phyloP scores from a whole-genome alignment of 2,888 invertebrate genomes.

The Phania funesta region DNA sequence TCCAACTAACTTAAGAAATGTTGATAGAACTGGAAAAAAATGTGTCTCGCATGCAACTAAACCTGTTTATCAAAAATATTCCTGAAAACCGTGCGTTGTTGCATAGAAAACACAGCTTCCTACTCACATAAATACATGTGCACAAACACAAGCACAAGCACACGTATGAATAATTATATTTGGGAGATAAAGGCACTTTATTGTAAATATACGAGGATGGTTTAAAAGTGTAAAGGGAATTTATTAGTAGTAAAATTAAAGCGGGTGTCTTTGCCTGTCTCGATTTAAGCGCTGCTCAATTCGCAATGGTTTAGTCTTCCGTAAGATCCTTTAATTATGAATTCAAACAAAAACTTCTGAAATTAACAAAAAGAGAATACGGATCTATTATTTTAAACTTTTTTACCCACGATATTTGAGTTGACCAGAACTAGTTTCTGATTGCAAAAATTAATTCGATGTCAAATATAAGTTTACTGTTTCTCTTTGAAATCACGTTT shows the following conservation, averaged over 20 bases:
- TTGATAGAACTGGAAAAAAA: slow-evolving; percentile 1
- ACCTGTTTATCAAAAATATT: not conserved
- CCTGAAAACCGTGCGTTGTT: slow-evolving; percentile 6
- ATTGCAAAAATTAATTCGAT: too few relatives aligned
- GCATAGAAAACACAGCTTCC: slow-evolving; percentile 24
- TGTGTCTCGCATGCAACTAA: not conserved
- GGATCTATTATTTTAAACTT: too few relatives aligned
- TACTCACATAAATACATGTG: not conserved
- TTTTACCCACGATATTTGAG: too few relatives aligned
- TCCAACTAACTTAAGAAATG: not conserved
- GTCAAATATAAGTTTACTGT: not conserved
- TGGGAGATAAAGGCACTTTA: not conserved
- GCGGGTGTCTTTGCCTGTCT: too few relatives aligned
- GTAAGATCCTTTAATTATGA: too few relatives aligned
- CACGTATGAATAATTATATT: not conserved
- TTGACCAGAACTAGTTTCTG: too few relatives aligned
- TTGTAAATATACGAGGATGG: not conserved
- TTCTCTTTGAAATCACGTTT: not conserved
- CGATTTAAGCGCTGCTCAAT: too few relatives aligned
- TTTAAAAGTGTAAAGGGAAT: not conserved
- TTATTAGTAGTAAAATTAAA: too few relatives aligned
- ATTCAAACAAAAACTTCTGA: too few relatives aligned
- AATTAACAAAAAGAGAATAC: too few relatives aligned
- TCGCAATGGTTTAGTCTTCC: too few relatives aligned
- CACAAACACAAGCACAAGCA: not conserved